Evolutionary conservation across 2,797 vertebrate species (phyloP), one percentile per base, ranked within the genome.

Genomic region (Mus caroli): DNA sequence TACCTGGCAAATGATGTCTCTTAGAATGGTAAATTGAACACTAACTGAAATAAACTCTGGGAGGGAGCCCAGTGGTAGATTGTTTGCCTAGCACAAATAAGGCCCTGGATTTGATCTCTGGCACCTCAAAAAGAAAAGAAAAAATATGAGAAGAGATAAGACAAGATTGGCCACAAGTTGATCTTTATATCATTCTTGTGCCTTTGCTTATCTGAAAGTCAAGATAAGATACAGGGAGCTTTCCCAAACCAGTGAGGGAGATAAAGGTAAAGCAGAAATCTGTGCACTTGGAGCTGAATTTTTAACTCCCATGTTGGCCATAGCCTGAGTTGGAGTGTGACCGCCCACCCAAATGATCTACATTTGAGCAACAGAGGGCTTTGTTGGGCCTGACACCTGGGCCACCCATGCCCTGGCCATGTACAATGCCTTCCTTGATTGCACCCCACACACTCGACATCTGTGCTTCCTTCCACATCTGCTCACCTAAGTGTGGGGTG

Each of bases 21-120:
- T 67, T 58, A 71, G 43, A 77, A 87, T n/a, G 56, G 20, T 46
- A 76, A 91, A 85, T 19, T 12, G 31, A 93, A 94, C 75, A 77
- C 34, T 56, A 56, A n/a, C 67, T 0, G 1, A 67, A 12, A 34
- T 22, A 50, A n/a, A 11, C 15, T n/a, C 17, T 50, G 31, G 28
- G 10, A 13, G 43, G 43, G 62, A 24, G 11, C 11, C 62, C 40
- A 14, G 15, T 67, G 83, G 17, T 13, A 46, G 40, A 64, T 4
- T 12, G 26, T 13, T 26, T 60, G n/a, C 20, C n/a, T 26, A 26
- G 54, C 5, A 37, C 7, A 24, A 20, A 24, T 17, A 67, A 62
- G 43, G 60, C 60, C 60, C 40, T 64, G 28, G 26, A 56, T 40
- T 60, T 10, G 15, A 46, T 28, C 58, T 62, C 82, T 64, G 43